Conservation (phyloP, 2,888 invertebrate species). For the Bimastos eiseni region DNA sequence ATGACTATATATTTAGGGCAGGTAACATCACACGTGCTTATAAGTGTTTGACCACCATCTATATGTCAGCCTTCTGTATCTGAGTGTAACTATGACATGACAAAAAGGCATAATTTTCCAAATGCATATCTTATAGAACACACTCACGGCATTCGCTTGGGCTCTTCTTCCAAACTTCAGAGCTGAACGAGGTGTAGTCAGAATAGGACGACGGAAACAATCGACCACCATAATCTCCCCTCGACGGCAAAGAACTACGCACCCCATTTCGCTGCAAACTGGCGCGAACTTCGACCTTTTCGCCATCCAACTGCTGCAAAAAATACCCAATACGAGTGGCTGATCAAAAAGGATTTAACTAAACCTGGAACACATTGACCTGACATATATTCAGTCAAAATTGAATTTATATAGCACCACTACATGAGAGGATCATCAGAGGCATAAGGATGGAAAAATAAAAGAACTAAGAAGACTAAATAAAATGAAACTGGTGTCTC, state of each 20-base stretch:
- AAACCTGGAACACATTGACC: too few species aligned
- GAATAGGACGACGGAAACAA: slow-evolving; percentile 1
- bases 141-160: slow-evolving; percentile 3
- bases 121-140: neutral
- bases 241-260: neutral
- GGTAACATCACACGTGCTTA: too few species aligned
- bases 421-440: too few species aligned
- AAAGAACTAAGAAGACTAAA: too few species aligned
- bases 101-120: neutral
- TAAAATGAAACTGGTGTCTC: too few species aligned
- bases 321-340: neutral
- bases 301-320: neutral
- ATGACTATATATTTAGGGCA: too few species aligned
- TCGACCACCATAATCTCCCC: neutral
- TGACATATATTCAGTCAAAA: too few species aligned
- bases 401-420: too few species aligned
- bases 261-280: neutral
- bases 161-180: slow-evolving; percentile 16
- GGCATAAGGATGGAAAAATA: too few species aligned
- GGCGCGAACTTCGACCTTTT: neutral
- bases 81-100: neutral
- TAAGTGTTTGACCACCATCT: too few species aligned
- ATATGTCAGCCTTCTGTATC: neutral
- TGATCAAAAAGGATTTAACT: too few species aligned
- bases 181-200: slow-evolving; percentile 14